phyloP scores from a whole-genome alignment of 2,113 vertebrate genomes.

The Burhinus bistriatus region DNA sequence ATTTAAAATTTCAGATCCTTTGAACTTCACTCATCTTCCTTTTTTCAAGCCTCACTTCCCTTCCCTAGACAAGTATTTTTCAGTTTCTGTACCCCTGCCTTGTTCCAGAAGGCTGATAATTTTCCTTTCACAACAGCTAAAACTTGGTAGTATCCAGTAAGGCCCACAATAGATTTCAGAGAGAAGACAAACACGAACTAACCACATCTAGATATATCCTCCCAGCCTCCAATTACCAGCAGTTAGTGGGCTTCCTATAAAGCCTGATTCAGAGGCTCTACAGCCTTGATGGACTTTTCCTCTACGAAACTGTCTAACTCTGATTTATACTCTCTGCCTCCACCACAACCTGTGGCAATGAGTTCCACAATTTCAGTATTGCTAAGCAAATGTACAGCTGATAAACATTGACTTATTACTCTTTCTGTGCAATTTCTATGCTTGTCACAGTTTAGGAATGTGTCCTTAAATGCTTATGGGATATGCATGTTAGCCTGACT shows the following conservation, averaged over 20 bases:
- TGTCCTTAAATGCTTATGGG: constrained; percentile 1
- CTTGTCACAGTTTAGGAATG: neutral
- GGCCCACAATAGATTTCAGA: neutral
- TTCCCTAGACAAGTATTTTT: neutral
- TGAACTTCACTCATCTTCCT: neutral
- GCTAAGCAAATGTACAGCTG: neutral
- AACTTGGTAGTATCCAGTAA: neutral
- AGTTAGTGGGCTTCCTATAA: neutral
- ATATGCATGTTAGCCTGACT: constrained; percentile 3
- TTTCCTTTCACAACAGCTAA: neutral
- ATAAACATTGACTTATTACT: neutral
- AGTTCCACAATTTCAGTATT: neutral
- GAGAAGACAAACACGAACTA: neutral
- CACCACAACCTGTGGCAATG: neutral
- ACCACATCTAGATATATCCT: neutral
- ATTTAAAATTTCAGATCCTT: neutral
- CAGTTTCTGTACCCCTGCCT: neutral
- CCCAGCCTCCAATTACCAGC: neutral
- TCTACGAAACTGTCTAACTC: neutral
- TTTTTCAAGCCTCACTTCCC: neutral
- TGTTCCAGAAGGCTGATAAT: neutral
- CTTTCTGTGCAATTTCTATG: neutral
- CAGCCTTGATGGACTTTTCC: neutral
- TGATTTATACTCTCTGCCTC: neutral
- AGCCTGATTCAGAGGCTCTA: neutral